Conservation (phyloP, 92 coral and sea anemone species). For the Muricea muricata region DNA sequence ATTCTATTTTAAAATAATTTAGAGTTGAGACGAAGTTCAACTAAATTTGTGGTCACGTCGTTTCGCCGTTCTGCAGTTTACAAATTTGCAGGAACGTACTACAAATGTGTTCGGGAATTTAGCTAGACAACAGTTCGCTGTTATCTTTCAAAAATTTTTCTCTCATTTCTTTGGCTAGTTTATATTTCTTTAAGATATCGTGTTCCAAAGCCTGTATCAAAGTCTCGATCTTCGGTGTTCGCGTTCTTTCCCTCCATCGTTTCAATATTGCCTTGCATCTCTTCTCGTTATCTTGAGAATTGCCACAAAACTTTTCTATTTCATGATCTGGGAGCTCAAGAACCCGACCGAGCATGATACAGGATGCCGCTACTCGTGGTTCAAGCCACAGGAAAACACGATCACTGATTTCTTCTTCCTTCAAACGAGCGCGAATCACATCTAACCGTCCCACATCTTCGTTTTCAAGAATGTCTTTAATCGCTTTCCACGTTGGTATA, state of each 20-base stretch:
- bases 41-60: too few relatives aligned
- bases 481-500: too few relatives aligned
- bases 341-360: background rate
- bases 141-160: background rate
- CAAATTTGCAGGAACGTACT: background rate
- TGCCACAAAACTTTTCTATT: background rate
- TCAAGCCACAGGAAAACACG: background rate
- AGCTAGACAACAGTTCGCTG: background rate
- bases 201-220: too few relatives aligned
- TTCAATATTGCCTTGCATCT: background rate
- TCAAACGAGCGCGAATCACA: background rate
- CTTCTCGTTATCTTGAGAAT: background rate
- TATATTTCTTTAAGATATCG: background rate
- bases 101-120: background rate
- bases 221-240: background rate
- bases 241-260: background rate
- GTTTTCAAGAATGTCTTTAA: background rate
- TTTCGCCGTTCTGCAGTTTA: too few relatives aligned
- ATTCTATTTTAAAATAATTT: too few relatives aligned
- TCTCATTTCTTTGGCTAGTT: background rate
- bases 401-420: background rate
- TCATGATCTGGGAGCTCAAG: background rate
- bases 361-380: background rate
- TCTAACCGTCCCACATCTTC: conserved; percentile 3
- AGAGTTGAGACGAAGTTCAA: too few relatives aligned